Base-by-base conservation (phyloP, 92 coral and sea anemone genomes). In the Pocillopora meandrina region DNA sequence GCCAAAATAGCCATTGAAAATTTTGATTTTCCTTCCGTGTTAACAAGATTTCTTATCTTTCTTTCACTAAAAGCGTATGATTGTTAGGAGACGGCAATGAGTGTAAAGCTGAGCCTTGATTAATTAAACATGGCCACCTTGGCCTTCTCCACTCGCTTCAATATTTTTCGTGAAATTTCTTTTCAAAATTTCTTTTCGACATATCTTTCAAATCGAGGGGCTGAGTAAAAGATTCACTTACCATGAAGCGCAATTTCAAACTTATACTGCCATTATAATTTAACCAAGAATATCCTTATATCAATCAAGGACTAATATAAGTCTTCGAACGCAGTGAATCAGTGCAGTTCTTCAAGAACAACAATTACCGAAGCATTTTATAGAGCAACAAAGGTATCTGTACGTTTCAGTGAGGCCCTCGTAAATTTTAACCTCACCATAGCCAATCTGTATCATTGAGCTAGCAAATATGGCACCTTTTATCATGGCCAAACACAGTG, bases 51-150 rank as follows among this genome's bases (percentile, higher is more conserved):
- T 83, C 73, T 65, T 83, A 74, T 83, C 80, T 65, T 62, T 42
- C 61, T 74, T 55, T 60, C 35, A 42, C 52, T 42, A 26, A 74
- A 60, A 83, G 73, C 65, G 86, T 42, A 83, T 73, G 56, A 72
- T 72, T 82, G 85, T 82, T 82, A 61, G 72, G 79, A 52, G 77
- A 58, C 69, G 85, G 78, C 72, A 83, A 83, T 83, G 86, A 73
- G 79, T 73, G 60, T 35, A 83, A 73, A 81, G 57, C 61, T 58
- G 64, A 62, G 56, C 78, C 64, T 55, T 72, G 62, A 75, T 73
- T 73, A 83, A 83, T 83, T 83, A 83, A 83, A 83, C 80, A 83
- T 83, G 65, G 80, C 65, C 86, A 83, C 86, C 80, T 73, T 73
- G 86, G 86, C 86, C 86, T 74, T 83, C 86, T 68, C 10, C 26